Evolutionary conservation across 2,888 invertebrate genomes (phyloP).

Genomic region (Melinopterus prodromus): DNA sequence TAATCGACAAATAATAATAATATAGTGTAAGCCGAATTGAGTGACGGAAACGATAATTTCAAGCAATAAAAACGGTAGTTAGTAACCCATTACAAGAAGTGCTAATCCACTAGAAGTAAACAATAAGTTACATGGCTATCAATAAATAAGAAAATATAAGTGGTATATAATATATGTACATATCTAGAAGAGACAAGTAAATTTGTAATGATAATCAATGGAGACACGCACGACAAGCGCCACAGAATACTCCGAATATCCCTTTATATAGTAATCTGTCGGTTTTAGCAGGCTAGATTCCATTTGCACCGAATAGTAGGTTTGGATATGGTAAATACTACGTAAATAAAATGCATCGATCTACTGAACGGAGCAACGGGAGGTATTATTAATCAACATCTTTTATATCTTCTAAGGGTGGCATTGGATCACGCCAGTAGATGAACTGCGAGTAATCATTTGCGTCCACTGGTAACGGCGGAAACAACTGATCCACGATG

Average conservation of each 20-base stretch:
- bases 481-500: constrained; percentile 96
- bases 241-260: not conserved
- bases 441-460: constrained; percentile 85
- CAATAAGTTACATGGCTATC: constrained; percentile 11
- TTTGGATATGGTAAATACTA: constrained; percentile 19
- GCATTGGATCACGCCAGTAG: constrained; percentile 93
- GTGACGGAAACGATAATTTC: not conserved
- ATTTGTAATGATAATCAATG: constrained; percentile 16
- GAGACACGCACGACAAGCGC: constrained; percentile 4
- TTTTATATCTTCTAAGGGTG: constrained; percentile 56
- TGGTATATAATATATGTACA: constrained; percentile 11
- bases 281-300: constrained; percentile 6
- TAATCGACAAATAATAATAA: constrained; percentile 20
- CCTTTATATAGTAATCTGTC: not conserved
- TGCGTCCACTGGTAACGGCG: constrained; percentile 74
- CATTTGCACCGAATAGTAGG: not conserved
- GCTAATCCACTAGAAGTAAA: constrained; percentile 11
- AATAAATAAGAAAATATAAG: constrained; percentile 25
- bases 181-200: constrained; percentile 13
- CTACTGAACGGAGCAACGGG: not conserved
- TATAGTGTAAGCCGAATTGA: not conserved
- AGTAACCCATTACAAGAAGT: constrained; percentile 7
- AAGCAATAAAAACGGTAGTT: constrained; percentile 6
- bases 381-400: constrained; percentile 29
- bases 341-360: constrained; percentile 13